These are phyloP conservation scores for Arrhamphus sclerolepis DNA, from an alignment of 2,797 vertebrate genomes.

Conservation along the genomic window DNA sequence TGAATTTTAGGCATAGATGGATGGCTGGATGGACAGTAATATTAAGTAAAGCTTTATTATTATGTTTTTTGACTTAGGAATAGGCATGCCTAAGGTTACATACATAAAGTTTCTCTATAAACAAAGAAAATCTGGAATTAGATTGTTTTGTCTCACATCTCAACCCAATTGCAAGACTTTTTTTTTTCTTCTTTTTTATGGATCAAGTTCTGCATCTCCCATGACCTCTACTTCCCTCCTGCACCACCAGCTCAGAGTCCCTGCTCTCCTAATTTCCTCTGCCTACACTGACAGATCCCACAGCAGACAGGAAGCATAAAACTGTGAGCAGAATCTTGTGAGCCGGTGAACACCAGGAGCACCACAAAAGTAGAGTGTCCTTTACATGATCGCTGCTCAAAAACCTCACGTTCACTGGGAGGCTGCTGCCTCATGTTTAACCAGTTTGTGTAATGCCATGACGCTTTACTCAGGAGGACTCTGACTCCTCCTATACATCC, in stretches of 20 bases:
- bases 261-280: slow-evolving; percentile 1
- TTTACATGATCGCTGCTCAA: slow-evolving; percentile 10
- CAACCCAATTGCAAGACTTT: no score
- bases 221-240: no score
- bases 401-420: slow-evolving; percentile 33
- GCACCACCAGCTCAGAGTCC: background rate
- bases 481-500: no score
- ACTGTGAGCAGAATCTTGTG: slow-evolving; percentile 27
- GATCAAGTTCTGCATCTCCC: background rate
- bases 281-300: slow-evolving; percentile 14
- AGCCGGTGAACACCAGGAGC: slow-evolving; percentile 35
- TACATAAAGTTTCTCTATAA: background rate
- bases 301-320: slow-evolving; percentile 54
- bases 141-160: no score
- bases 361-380: slow-evolving; percentile 5
- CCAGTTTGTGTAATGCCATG: background rate
- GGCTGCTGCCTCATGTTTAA: slow-evolving; percentile 34
- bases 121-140: background rate
- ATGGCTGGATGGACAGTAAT: background rate
- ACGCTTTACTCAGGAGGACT: background rate
- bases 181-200: background rate
- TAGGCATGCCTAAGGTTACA: background rate
- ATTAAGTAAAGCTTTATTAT: background rate
- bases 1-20: no score
- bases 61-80: background rate